These are phyloP conservation scores for Rhineura floridana DNA, from an alignment of 2,113 vertebrate species.

Conservation along the genomic window DNA sequence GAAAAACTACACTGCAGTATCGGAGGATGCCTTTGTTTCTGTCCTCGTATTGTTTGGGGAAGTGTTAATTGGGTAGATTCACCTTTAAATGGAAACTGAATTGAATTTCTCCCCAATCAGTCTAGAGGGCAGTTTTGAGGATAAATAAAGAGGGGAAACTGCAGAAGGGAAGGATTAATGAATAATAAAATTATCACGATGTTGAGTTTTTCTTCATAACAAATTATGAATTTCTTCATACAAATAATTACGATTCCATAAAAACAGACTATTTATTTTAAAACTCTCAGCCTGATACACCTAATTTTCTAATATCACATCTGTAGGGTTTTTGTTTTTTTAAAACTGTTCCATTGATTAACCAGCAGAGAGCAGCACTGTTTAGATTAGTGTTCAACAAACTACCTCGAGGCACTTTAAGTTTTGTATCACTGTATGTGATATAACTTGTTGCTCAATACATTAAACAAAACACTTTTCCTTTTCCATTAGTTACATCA, in stretches of 20 bases:
- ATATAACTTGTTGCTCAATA: conserved; percentile 59
- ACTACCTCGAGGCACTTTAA: conserved; percentile 57
- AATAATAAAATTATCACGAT: background rate
- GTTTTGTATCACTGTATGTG: conserved; percentile 63
- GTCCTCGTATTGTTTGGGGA: too few relatives aligned
- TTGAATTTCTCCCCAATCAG: background rate
- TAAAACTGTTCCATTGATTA: conserved; percentile 49
- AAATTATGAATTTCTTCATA: too few relatives aligned
- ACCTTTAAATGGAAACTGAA: too few relatives aligned
- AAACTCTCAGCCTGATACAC: background rate
- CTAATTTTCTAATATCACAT: background rate
- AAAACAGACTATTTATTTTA: background rate
- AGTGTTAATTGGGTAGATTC: too few relatives aligned
- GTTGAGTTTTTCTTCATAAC: background rate
- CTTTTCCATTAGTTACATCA: conserved; percentile 65
- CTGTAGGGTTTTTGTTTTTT: background rate
- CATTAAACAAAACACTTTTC: conserved; percentile 57
- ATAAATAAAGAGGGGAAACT: background rate
- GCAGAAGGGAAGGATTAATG: background rate
- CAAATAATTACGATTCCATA: background rate
- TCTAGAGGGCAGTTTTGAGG: background rate
- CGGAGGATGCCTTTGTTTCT: too few relatives aligned
- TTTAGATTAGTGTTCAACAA: conserved; percentile 50
- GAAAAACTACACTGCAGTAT: too few relatives aligned
- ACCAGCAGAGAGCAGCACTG: conserved; percentile 70